Conservation (phyloP, 2,113 vertebrate genomes). For the Phylloscopus trochilus region DNA sequence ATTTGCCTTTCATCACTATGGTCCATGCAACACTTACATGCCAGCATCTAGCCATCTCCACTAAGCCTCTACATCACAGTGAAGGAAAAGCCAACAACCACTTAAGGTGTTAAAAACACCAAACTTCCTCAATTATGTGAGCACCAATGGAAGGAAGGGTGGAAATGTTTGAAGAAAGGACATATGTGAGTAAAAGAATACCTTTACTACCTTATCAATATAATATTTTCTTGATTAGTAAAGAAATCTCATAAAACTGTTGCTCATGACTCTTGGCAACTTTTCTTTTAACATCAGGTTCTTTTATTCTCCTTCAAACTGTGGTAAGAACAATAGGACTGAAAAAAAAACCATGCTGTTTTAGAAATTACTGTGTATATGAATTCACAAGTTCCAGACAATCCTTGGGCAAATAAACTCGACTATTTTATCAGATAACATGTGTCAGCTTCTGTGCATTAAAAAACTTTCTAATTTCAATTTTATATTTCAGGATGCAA, state of each 20-base stretch:
- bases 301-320: neutral
- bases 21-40: neutral
- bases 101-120: neutral
- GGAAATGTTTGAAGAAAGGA: neutral
- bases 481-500: neutral
- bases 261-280: neutral
- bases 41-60: neutral
- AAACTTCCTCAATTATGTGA: neutral
- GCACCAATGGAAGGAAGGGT: neutral
- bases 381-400: neutral
- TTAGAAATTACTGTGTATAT: neutral
- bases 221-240: neutral
- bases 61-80: neutral
- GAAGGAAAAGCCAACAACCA: neutral
- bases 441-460: neutral
- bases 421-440: neutral
- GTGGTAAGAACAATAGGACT: neutral
- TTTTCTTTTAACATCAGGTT: neutral
- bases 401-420: neutral
- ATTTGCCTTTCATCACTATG: neutral
- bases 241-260: neutral
- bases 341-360: neutral
- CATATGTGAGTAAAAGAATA: neutral
- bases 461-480: neutral
- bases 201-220: neutral